Conservation (phyloP, 2,797 vertebrate genomes). For the Mormyrops boulengeri region DNA sequence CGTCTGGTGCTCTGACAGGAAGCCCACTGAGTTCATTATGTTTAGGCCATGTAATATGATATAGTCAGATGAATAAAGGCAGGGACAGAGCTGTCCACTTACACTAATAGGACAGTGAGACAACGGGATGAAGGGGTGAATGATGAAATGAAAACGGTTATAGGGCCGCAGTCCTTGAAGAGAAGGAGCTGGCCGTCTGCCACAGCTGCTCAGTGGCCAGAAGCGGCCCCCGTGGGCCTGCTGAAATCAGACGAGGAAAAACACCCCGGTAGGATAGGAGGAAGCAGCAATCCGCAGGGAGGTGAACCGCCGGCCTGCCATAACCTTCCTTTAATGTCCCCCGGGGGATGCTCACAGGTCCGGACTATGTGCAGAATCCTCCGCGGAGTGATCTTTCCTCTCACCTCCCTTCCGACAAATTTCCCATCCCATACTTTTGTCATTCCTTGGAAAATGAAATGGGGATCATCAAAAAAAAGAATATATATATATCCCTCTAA, state of each 20-base stretch:
- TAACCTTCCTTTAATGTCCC: constrained; percentile 21
- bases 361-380: not conserved
- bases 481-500: not conserved
- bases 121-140: not conserved
- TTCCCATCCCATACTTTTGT: not conserved
- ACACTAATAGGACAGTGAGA: not conserved
- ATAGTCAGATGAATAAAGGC: not conserved
- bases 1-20: not conserved
- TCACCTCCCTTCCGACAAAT: not conserved
- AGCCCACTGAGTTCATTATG: not conserved
- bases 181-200: not conserved
- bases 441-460: not conserved
- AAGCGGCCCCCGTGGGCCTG: not conserved
- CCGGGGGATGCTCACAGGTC: not conserved
- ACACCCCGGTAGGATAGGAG: not conserved
- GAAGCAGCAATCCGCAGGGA: not conserved
- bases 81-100: not conserved
- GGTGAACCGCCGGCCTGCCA: not conserved
- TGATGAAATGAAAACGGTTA: not conserved
- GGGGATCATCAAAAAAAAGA: not conserved
- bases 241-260: not conserved
- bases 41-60: not conserved
- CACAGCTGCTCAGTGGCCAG: not conserved
- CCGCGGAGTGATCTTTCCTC: not conserved
- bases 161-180: not conserved